Conservation (phyloP, 2,888 invertebrate genomes). For the Eubasilissa splendida region DNA sequence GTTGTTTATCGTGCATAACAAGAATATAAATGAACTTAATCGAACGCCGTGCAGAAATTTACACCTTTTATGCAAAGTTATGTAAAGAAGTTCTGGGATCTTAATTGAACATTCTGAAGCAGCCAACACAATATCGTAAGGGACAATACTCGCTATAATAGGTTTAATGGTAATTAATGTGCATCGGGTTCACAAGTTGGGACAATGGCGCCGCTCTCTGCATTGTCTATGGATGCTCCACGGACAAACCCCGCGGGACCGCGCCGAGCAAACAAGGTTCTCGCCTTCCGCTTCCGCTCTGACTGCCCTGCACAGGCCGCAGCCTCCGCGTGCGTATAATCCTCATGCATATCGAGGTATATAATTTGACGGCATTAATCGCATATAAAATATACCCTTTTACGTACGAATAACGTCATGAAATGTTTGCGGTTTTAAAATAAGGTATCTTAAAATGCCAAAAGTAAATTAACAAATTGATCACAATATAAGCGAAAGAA, state of each 20-base stretch:
- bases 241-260: conserved; percentile 4
- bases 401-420: no score
- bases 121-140: conserved; percentile 3
- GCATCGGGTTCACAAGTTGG: conserved; percentile 14
- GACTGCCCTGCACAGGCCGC: no score
- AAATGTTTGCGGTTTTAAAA: no score
- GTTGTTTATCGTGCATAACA: no score
- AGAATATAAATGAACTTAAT: no score
- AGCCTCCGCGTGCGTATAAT: no score
- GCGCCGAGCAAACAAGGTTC: not conserved
- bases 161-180: conserved; percentile 19
- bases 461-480: no score
- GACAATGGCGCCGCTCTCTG: not conserved
- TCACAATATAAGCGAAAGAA: no score
- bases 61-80: conserved; percentile 7
- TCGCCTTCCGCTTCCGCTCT: not conserved
- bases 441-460: no score
- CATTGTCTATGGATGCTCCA: not conserved
- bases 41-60: not conserved
- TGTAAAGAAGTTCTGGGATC: conserved; percentile 3
- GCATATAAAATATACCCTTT: no score
- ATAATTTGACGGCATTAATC: no score
- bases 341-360: no score
- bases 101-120: conserved; percentile 7
- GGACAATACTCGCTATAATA: conserved; percentile 1